These are phyloP conservation scores for Salvelinus namaycush DNA, from an alignment of 2,113 vertebrate species.

Conservation along the genomic window DNA sequence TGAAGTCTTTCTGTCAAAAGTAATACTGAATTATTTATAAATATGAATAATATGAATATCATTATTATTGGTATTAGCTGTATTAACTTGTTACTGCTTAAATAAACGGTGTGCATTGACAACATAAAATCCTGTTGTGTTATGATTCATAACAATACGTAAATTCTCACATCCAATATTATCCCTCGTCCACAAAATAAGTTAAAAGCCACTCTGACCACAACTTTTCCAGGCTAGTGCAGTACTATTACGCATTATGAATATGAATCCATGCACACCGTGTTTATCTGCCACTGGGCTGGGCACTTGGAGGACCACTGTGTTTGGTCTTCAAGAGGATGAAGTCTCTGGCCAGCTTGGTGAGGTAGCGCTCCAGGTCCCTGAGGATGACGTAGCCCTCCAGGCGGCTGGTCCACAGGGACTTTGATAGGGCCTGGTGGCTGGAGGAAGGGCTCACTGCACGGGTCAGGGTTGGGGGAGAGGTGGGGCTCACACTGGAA, in stretches of 20 bases:
- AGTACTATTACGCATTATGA: too few species aligned
- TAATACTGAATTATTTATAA: too few species aligned
- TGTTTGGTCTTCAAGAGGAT: constrained; percentile 58
- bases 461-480: neutral
- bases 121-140: too few species aligned
- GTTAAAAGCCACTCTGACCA: too few species aligned
- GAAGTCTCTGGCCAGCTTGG: constrained; percentile 72
- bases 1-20: too few species aligned
- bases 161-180: too few species aligned
- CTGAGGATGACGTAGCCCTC: constrained; percentile 75
- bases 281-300: constrained; percentile 2
- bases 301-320: constrained; percentile 5
- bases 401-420: constrained; percentile 60
- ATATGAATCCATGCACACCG: too few species aligned
- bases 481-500: constrained; percentile 26
- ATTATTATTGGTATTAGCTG: neutral
- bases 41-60: too few species aligned
- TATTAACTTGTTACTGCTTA: neutral
- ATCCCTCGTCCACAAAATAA: too few species aligned
- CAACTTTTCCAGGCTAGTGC: too few species aligned
- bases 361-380: constrained; percentile 73
- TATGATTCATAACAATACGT: too few species aligned
- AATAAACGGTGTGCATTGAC: neutral
- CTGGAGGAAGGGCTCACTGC: neutral
- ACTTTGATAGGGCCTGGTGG: constrained; percentile 9